Evolutionary conservation across 1,140 invertebrate genomes (phyloP).

Genomic region (Sinella curviseta): DNA sequence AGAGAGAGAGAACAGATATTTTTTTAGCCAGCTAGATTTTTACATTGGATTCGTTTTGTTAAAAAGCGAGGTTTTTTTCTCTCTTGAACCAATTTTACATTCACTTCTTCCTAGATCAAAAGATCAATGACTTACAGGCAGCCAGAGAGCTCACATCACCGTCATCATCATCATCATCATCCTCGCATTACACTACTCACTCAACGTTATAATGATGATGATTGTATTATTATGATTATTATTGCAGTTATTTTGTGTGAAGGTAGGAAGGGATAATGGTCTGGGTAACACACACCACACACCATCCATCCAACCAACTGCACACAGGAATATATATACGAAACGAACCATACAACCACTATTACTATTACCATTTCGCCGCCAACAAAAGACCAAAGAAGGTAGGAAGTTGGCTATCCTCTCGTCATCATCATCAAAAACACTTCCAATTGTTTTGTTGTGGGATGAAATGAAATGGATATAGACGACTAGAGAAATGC

Average conservation of each 20-base stretch:
- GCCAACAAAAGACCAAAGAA: not conserved
- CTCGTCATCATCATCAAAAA: not conserved
- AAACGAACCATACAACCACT: too few species aligned
- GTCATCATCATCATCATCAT: not conserved
- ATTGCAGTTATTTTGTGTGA: not conserved
- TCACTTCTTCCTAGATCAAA: constrained; percentile 18
- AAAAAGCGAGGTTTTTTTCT: not conserved
- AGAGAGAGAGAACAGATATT: too few species aligned
- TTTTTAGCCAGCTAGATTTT: too few species aligned
- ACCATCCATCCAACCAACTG: not conserved
- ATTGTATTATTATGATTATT: not conserved
- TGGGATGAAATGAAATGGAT: not conserved
- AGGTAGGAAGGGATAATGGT: not conserved
- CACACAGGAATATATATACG: too few species aligned
- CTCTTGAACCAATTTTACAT: not conserved
- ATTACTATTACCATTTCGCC: too few species aligned
- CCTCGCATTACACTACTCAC: not conserved
- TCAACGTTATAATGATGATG: constrained; percentile 1
- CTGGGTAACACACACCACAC: not conserved
- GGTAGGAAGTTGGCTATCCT: not conserved
- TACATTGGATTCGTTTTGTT: not conserved
- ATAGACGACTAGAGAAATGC: not conserved
- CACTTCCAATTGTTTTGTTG: not conserved
- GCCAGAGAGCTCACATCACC: not conserved
- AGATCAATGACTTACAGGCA: constrained; percentile 28